phyloP scores from a whole-genome alignment of 2,113 vertebrate species.

The Ariopsis seemanni region DNA sequence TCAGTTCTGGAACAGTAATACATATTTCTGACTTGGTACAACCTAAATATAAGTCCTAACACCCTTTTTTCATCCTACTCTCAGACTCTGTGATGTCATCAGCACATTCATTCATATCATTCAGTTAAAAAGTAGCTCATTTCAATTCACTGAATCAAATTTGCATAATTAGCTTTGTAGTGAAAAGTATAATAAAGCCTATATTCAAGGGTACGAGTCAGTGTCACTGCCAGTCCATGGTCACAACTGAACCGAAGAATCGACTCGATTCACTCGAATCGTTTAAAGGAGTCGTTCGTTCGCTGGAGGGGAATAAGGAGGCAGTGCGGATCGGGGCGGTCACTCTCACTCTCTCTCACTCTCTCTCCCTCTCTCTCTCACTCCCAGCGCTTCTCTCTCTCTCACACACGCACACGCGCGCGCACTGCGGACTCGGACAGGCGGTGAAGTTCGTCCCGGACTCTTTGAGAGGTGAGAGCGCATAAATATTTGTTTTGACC shows the following conservation, averaged over 20 bases:
- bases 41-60: too few species aligned
- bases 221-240: not conserved
- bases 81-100: too few species aligned
- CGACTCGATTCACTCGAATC: not conserved
- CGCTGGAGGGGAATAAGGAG: conserved; percentile 54
- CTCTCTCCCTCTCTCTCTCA: not conserved
- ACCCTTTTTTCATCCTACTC: too few species aligned
- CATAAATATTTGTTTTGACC: not conserved
- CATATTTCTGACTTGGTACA: too few species aligned
- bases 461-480: conserved; percentile 55
- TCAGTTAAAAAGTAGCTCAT: too few species aligned
- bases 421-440: conserved; percentile 49
- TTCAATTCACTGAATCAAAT: not conserved
- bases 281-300: conserved; percentile 38
- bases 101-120: too few species aligned
- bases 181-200: not conserved
- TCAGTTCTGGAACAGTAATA: too few species aligned
- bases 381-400: not conserved
- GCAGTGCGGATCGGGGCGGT: conserved; percentile 73
- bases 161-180: not conserved
- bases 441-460: conserved; percentile 52
- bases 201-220: not conserved
- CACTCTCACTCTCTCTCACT: conserved; percentile 57
- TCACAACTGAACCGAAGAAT: not conserved
- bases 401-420: not conserved